A percentile compares a stretch with the other conserved stretches of the same genome.
phyloP scores from a whole-genome alignment of 2,797 vertebrate genomes.

The Sebastes minor region DNA sequence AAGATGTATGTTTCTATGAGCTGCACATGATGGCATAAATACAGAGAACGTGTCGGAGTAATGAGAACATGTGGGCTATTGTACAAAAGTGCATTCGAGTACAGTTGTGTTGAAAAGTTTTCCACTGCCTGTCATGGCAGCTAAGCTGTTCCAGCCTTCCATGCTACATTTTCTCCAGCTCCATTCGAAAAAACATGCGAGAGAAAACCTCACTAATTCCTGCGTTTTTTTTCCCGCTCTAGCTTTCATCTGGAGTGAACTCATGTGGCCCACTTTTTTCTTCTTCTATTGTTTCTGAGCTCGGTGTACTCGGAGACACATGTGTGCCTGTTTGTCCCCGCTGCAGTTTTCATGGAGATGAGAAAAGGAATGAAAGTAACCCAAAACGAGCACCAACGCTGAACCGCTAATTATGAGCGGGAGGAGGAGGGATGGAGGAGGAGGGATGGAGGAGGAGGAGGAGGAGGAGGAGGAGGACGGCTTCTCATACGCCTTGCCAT shows the following conservation, averaged over 20 bases:
- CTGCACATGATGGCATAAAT: constrained; percentile 22
- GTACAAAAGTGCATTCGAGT: constrained; percentile 13
- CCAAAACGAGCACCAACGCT: constrained; percentile 50
- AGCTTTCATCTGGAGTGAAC: constrained; percentile 66
- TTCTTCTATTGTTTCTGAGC: constrained; percentile 68
- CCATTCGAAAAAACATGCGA: constrained; percentile 52
- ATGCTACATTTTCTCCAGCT: constrained; percentile 23
- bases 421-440: background rate
- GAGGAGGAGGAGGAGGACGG: background rate
- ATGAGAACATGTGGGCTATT: constrained; percentile 36
- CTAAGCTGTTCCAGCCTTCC: constrained; percentile 45
- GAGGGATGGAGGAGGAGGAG: background rate
- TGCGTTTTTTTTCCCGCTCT: constrained; percentile 48
- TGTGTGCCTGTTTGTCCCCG: constrained; percentile 59
- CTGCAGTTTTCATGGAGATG: constrained; percentile 61
- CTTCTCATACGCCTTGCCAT: no score
- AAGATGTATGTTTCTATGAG: constrained; percentile 19
- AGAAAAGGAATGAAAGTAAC: constrained; percentile 67
- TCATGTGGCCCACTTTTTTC: constrained; percentile 52
- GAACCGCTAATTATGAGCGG: constrained; percentile 63
- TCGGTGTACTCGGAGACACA: constrained; percentile 43
- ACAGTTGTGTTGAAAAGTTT: constrained; percentile 43
- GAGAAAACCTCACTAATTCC: constrained; percentile 61
- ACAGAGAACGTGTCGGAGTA: constrained; percentile 20
- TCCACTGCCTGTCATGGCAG: constrained; percentile 47